Evolutionary conservation across 2,797 vertebrate genomes (phyloP).

Genomic region (Huso huso): DNA sequence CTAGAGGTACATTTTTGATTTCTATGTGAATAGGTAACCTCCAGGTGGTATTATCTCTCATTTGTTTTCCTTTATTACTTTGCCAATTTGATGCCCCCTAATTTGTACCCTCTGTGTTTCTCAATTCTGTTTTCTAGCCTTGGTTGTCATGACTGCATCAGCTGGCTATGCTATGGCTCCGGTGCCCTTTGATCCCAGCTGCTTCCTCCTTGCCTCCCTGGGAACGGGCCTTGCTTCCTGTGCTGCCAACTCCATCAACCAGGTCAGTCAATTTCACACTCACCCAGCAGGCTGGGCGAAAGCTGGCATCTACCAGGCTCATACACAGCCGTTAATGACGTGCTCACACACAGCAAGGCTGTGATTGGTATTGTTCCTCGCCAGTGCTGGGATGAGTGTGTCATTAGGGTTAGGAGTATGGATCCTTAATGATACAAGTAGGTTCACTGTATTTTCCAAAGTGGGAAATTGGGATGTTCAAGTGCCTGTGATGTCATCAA

Average conservation of each 20-base stretch:
- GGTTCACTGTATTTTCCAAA: neutral
- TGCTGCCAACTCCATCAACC: slow-evolving; percentile 90
- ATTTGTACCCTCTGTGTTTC: neutral
- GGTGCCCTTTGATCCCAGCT: slow-evolving; percentile 72
- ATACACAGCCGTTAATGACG: neutral
- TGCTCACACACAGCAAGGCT: slow-evolving; percentile 13
- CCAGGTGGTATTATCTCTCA: neutral
- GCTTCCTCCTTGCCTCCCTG: slow-evolving; percentile 71
- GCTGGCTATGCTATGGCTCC: slow-evolving; percentile 90
- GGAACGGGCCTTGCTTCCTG: slow-evolving; percentile 88
- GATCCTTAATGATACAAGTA: no score
- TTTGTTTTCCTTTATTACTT: neutral
- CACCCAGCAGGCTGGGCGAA: neutral
- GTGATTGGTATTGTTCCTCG: neutral
- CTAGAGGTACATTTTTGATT: no score
- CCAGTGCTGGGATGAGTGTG: neutral
- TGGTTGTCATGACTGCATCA: slow-evolving; percentile 82
- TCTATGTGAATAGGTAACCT: no score
- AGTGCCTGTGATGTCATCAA: neutral
- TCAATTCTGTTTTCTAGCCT: slow-evolving; percentile 55
- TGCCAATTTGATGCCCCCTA: neutral
- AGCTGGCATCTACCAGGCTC: neutral
- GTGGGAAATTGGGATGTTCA: no score
- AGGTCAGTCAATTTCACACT: slow-evolving; percentile 57
- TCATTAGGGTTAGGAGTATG: no score